Conservation (phyloP, 1,140 invertebrate species). For the Drosophila lacteicornis region DNA sequence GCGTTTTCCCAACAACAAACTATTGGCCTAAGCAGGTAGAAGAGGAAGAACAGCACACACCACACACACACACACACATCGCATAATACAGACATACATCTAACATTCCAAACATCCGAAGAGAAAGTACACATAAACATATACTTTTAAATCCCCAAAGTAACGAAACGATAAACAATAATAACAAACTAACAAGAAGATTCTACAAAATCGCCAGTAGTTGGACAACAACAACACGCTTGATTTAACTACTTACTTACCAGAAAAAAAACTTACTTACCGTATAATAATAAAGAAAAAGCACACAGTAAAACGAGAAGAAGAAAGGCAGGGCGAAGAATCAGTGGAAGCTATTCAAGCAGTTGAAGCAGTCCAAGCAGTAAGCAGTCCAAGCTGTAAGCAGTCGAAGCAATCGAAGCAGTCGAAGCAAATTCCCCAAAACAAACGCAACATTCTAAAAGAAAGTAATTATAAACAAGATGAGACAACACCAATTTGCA, state of each 20-base stretch:
- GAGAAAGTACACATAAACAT: neutral
- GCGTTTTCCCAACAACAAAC: conserved; percentile 34
- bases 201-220: conserved; percentile 46
- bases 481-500: conserved; percentile 46
- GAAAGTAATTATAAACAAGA: conserved; percentile 34
- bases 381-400: conserved; percentile 6
- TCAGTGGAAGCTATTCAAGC: neutral
- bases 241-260: conserved; percentile 44
- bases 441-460: conserved; percentile 15
- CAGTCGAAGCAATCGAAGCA: neutral
- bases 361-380: too few species aligned
- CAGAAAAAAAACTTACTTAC: conserved; percentile 16
- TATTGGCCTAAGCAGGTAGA: conserved; percentile 39
- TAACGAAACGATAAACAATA: conserved; percentile 12
- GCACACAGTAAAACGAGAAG: neutral
- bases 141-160: conserved; percentile 4
- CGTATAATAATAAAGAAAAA: conserved; percentile 23
- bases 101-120: neutral
- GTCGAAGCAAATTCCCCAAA: neutral
- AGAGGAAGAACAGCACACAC: conserved; percentile 10
- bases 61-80: conserved; percentile 19
- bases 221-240: conserved; percentile 37
- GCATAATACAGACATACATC: conserved; percentile 5
- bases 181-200: conserved; percentile 8
- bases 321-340: neutral